Conservation (phyloP, 2,888 invertebrate genomes). For the Calliphora vomitoria region DNA sequence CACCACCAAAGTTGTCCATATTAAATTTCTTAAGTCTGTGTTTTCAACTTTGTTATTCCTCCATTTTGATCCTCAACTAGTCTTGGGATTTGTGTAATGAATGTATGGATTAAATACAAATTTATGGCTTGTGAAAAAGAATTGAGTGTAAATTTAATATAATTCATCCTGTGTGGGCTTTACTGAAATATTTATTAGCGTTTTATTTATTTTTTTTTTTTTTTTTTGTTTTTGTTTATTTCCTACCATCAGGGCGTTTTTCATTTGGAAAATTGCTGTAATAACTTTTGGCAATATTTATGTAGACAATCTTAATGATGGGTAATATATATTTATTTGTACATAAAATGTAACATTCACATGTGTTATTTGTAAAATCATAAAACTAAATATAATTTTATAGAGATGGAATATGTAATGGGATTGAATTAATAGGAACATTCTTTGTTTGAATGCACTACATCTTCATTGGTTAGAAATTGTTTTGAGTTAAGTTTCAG, state of each 20-base stretch:
- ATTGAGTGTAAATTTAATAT: slow-evolving; percentile 72
- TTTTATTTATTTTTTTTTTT: too few species aligned
- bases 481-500: not conserved
- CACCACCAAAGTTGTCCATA: slow-evolving; percentile 63
- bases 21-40: slow-evolving; percentile 61
- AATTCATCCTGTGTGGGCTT: slow-evolving; percentile 73
- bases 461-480: too few species aligned
- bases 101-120: slow-evolving; percentile 68
- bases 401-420: not conserved
- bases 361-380: slow-evolving; percentile 10
- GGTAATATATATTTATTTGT: slow-evolving; percentile 14
- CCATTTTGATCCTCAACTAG: slow-evolving; percentile 8
- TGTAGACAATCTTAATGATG: slow-evolving; percentile 64
- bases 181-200: slow-evolving; percentile 69
- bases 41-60: slow-evolving; percentile 8
- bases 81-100: slow-evolving; percentile 28
- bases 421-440: not conserved
- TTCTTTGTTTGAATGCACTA: not conserved
- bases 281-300: slow-evolving; percentile 63
- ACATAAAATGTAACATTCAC: slow-evolving; percentile 44
- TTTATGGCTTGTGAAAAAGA: slow-evolving; percentile 70
- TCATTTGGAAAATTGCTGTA: slow-evolving; percentile 59
- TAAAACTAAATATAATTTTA: slow-evolving; percentile 33
- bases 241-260: slow-evolving; percentile 65
- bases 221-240: slow-evolving; percentile 42